Evolutionary conservation across 2,888 invertebrate species (phyloP), one percentile per base, ranked within the genome.

Genomic region (Drosophila flavopinicola): DNA sequence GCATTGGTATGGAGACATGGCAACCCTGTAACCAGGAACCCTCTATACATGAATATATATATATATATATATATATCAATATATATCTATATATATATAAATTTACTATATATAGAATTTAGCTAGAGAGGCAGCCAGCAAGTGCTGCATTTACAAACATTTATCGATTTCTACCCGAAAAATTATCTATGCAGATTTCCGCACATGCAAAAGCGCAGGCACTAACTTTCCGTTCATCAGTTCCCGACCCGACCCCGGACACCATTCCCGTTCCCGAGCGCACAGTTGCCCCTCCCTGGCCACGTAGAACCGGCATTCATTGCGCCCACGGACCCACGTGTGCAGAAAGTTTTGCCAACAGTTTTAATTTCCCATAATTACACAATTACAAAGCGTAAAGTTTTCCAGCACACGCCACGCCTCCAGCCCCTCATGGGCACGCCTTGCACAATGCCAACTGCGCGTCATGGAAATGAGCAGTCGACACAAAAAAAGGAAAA

Each of bases 371-470:
- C 84, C 87, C 87, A 84, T 84, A 84, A 84, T 87, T 84, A 84
- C 84, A 84, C 87, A 84, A 84, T 84, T 84, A 84, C 87, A 87
- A 87, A 87, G 85, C 85, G 87, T 83, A 84, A 84, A 84, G 86
- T 84, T 84, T 84, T 83, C 44, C 80, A 82, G 80, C 85, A 77
- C 84, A 79, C 71, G 83, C 76, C 85, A 76, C 85, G 73, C 82
- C 87, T 51, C 47, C 52, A 41, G 47, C 59, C 47, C 47, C 49
- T 61, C 45, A 27, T 35, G 69, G 79, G 63, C 69, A 64, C 77
- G 66, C 80, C 85, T 60, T 63, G 44, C 54, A 85, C 83, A 82
- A 78, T 82, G 76, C 85, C 86, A 85, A 79, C 86, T 85, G 86
- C 68, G 82, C 87, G 82, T 78, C 85, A 87, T 78, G 82, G 75